Base-by-base conservation (phyloP, 1,140 invertebrate genomes). In the Globodera rostochiensis region DNA sequence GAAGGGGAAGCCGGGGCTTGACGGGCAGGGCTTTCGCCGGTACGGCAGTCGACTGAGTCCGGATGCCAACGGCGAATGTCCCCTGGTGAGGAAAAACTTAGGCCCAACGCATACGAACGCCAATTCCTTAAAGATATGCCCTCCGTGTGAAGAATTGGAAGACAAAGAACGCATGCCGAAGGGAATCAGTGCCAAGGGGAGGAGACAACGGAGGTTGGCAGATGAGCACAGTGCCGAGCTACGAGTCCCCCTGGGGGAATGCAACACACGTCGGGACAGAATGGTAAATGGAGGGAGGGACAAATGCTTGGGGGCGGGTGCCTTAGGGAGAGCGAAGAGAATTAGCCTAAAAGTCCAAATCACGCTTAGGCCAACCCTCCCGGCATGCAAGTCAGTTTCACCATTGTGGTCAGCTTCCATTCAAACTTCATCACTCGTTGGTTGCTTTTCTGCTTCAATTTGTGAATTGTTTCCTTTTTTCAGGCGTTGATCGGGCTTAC, bases 341-440 rank as follows among this genome's bases (percentile, higher is more conserved):
- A 36, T 66, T 66, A 21, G 60, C 13, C 60, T 15, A 66, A 66
- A 66, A 36, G 9, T 36, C 13, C 19, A 15, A 45, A 13, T 21
- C 47, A 53, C 67, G 74, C 82, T 46, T 66, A 85, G 84, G 75
- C 83, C 45, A 79, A 79, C 76, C 84, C 84, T 36, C 84, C 84
- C 21, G 84, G 84, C 6, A 82, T 86, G 11, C 77, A 82, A 36
- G 66, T 85, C 15, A 80, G 80, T 11, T 77, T 85, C 46, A 85
- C 85, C 8, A 80, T 86, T 4, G 73, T 85, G 13, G 84, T 85
- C 67, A 87, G 86, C 47, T 85, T 85, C 73, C 84, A 85, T 74
- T n/a, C 74, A 3, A 84, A 64, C 69, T 85, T 85, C 73, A 86
- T 85, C 84, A 85, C 80, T 70, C 70, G 66, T 50, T 45, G 6